Evolutionary conservation across 2,113 vertebrate species (phyloP).

Genomic region (Merops nubicus): DNA sequence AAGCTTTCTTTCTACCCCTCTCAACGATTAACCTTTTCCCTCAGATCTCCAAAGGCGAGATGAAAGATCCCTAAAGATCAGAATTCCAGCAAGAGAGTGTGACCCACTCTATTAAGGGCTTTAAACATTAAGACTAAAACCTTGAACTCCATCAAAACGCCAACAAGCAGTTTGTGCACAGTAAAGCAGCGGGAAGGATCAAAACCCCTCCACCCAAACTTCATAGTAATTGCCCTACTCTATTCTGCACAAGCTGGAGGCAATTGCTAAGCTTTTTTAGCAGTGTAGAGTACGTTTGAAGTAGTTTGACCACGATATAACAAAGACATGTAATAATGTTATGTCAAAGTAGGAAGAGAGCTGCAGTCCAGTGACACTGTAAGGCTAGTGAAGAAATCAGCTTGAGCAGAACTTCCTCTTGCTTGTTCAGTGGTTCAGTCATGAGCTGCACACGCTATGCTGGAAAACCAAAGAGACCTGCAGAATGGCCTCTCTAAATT

Average conservation of each 20-base stretch:
- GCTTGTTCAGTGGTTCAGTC: background rate
- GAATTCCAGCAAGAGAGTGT: conserved; percentile 4
- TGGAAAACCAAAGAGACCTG: rapidly evolving
- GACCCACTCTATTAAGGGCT: conserved; percentile 44
- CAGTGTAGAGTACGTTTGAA: background rate
- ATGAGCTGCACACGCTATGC: background rate
- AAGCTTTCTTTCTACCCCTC: conserved; percentile 2
- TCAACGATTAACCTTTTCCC: conserved; percentile 38
- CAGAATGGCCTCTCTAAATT: background rate
- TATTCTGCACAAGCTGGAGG: background rate
- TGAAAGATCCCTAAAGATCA: conserved; percentile 59
- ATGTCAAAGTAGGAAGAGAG: background rate
- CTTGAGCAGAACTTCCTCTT: background rate
- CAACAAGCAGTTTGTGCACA: background rate
- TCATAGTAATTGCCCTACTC: background rate
- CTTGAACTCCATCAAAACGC: conserved; percentile 41
- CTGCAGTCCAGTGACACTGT: background rate
- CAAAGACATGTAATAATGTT: background rate
- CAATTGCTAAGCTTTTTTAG: background rate
- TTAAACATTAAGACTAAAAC: background rate
- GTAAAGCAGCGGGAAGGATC: background rate
- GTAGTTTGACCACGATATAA: background rate
- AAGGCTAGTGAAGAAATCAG: background rate
- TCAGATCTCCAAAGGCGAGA: conserved; percentile 1
- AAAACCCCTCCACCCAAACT: background rate